phyloP scores from a whole-genome alignment of 1,140 invertebrate species.

The Macrobrachium nipponense region DNA sequence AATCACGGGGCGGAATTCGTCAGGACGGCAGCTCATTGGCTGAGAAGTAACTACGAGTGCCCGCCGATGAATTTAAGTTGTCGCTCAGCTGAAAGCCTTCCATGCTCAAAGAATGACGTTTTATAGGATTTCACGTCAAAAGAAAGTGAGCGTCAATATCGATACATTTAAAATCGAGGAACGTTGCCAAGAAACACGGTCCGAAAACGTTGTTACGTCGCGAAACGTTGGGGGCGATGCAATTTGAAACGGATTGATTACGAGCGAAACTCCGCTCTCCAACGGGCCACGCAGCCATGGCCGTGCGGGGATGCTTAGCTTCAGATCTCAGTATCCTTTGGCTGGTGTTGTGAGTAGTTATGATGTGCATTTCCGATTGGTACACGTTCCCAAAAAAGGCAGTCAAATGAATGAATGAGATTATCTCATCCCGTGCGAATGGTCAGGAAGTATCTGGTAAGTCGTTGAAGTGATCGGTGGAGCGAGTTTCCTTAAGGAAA shows the following conservation, averaged over 20 bases:
- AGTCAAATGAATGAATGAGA: background rate
- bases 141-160: background rate
- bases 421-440: background rate
- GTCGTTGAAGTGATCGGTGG: too few species aligned
- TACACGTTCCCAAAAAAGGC: slow-evolving; percentile 1
- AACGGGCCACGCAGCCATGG: slow-evolving; percentile 10
- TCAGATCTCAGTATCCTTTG: slow-evolving; percentile 48
- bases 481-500: too few species aligned
- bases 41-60: slow-evolving; percentile 32
- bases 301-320: slow-evolving; percentile 52
- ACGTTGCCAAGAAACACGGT: background rate
- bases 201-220: too few species aligned
- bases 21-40: slow-evolving; percentile 28
- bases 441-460: too few species aligned
- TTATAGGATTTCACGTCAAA: background rate
- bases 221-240: slow-evolving; percentile 13
- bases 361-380: slow-evolving; percentile 28
- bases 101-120: background rate
- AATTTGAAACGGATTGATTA: background rate
- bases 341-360: slow-evolving; percentile 32
- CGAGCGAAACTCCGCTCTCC: background rate
- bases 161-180: background rate
- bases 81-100: background rate
- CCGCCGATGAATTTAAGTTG: background rate
- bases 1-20: slow-evolving; percentile 14